Base-by-base conservation (phyloP, 1,140 invertebrate species). In the Anagrus nilaparvatae region DNA sequence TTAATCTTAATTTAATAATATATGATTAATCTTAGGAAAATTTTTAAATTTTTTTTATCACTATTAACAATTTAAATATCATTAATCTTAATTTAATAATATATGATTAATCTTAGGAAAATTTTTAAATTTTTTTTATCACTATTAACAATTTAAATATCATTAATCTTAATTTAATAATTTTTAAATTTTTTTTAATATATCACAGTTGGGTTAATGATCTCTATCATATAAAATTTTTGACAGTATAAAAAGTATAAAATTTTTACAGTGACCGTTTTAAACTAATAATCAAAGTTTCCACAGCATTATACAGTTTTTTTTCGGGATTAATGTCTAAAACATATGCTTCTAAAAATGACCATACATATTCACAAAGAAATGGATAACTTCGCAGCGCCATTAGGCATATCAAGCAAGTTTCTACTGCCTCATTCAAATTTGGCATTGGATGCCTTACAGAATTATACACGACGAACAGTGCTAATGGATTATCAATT, bases 381-480 rank as follows among this genome's bases (percentile, higher is more conserved):
- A n/a, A n/a, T n/a, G n/a, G n/a, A n/a, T n/a, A n/a, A n/a, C n/a
- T n/a, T n/a, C n/a, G n/a, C n/a, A n/a, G n/a, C n/a, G n/a, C n/a
- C n/a, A n/a, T n/a, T n/a, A n/a, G n/a, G n/a, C n/a, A n/a, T n/a
- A 25, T 25, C 5, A 25, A 5, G 12, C 38, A 40, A 21, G 20
- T 19, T 23, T 31, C 29, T 20, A 40, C 19, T 23, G 38, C 38
- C 23, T 40, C 16, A 6, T 30, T 24, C 12, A 28, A 23, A 21
- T 21, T 14, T 2, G 20, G 21, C 3, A 40, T 21, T 40, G 29
- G 27, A 8, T 30, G 31, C 6, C 21, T 16, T 23, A 21, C 14
- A 30, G 6, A 14, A 13, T 30, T 28, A 5, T 30, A 19, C 13
- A 40, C n/a, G 10, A 40, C 38, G 14, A 30, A 40, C 16, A 14